A percentile compares a stretch with the other conserved stretches of the same genome.
phyloP scores from a whole-genome alignment of 1,140 invertebrate species.

The Lordiphosa stackelbergi region DNA sequence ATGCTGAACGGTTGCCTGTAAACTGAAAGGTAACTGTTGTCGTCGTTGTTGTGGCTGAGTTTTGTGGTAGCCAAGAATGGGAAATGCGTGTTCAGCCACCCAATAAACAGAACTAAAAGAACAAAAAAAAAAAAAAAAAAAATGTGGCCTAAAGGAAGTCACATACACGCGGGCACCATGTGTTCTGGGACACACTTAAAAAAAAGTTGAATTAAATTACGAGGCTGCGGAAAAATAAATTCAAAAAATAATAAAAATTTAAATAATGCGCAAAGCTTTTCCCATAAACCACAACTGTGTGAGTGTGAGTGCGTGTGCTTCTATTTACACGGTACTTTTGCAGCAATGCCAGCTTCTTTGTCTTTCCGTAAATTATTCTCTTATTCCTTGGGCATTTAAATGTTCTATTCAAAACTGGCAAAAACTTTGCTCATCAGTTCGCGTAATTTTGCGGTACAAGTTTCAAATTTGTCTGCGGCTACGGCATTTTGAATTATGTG shows the following conservation, averaged over 20 bases:
- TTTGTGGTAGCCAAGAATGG: not conserved
- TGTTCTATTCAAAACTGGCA: not conserved
- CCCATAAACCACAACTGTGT: constrained; percentile 22
- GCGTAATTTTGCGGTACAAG: constrained; percentile 57
- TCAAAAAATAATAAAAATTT: constrained; percentile 51
- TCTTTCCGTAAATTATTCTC: constrained; percentile 29
- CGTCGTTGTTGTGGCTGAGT: constrained; percentile 1
- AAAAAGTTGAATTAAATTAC: constrained; percentile 54
- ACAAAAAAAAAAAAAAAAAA: constrained; percentile 34
- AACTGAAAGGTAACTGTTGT: constrained; percentile 13
- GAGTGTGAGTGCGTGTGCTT: constrained; percentile 15
- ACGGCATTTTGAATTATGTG: constrained; percentile 33
- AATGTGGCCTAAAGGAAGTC: constrained; percentile 34
- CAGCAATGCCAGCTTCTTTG: constrained; percentile 6
- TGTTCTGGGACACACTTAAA: constrained; percentile 25
- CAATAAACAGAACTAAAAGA: constrained; percentile 26
- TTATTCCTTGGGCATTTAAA: constrained; percentile 20
- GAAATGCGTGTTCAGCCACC: constrained; percentile 21
- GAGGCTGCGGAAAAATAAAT: constrained; percentile 49
- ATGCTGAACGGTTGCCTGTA: constrained; percentile 29
- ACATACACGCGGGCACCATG: not conserved
- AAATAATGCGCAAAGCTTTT: constrained; percentile 46
- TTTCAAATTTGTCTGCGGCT: constrained; percentile 58
- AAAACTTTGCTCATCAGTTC: constrained; percentile 65
- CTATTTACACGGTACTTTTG: constrained; percentile 56